phyloP scores from a whole-genome alignment of 2,113 vertebrate genomes.

The Microcebus lehilahytsara region DNA sequence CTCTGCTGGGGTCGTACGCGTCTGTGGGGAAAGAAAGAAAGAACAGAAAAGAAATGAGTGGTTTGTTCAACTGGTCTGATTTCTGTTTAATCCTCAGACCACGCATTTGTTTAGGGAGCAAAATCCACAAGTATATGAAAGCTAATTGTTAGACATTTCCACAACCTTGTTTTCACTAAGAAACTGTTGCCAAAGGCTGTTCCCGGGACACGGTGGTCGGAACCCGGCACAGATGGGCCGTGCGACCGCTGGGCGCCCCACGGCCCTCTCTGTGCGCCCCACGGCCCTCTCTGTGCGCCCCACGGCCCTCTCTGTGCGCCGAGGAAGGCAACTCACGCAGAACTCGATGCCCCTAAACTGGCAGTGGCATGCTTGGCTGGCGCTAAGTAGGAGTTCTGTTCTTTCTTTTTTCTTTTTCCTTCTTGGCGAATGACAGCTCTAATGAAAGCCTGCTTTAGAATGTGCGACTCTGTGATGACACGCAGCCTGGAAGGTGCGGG shows the following conservation, averaged over 20 bases:
- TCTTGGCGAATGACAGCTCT: neutral
- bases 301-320: no score
- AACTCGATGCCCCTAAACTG: neutral
- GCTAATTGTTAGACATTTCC: neutral
- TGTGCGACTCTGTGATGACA: neutral
- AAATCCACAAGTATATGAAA: neutral
- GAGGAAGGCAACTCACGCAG: neutral
- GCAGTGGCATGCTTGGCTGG: neutral
- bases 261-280: no score
- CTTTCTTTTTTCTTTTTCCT: neutral
- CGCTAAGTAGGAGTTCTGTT: neutral
- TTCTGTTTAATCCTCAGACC: neutral
- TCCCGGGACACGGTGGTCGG: neutral
- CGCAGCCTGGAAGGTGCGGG: neutral
- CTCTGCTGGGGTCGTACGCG: slow-evolving; percentile 94
- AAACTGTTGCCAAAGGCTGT: neutral
- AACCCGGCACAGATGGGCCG: neutral
- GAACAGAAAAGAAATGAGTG: neutral
- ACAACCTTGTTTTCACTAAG: neutral
- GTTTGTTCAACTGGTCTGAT: neutral
- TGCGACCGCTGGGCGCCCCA: neutral
- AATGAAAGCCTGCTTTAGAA: neutral
- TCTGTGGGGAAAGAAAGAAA: slow-evolving; percentile 84
- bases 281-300: no score
- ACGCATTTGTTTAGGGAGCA: neutral